phyloP scores from a whole-genome alignment of 2,888 invertebrate genomes.

The Tuta absoluta region DNA sequence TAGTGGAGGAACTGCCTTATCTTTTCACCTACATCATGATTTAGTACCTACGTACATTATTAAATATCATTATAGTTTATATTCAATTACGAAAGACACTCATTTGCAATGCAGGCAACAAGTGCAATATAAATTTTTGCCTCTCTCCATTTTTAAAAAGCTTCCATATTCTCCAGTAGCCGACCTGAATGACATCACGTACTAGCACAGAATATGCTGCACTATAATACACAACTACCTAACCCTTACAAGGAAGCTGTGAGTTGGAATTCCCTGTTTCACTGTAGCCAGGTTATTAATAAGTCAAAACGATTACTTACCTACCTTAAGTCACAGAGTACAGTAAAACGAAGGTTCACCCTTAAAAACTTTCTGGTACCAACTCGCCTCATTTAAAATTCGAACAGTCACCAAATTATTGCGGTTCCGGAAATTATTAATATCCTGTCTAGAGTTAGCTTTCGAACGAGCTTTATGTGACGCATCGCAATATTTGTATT shows the following conservation, averaged over 20 bases:
- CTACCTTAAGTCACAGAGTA: conserved; percentile 25
- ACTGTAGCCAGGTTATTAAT: conserved; percentile 48
- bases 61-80: background rate
- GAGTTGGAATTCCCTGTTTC: conserved; percentile 41
- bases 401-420: conserved; percentile 6
- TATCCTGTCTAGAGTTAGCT: conserved; percentile 4
- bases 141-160: conserved; percentile 26
- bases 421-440: conserved; percentile 2
- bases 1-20: no score
- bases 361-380: background rate
- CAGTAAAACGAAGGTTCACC: background rate
- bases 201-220: background rate
- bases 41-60: no score
- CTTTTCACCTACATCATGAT: no score
- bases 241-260: conserved; percentile 12
- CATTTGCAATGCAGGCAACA: conserved; percentile 13
- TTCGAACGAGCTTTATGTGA: background rate
- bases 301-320: conserved; percentile 38
- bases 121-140: conserved; percentile 22
- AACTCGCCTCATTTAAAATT: background rate
- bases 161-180: conserved; percentile 24
- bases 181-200: conserved; percentile 29
- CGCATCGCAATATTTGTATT: background rate
- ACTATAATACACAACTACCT: background rate
- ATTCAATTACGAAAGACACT: background rate